Evolutionary conservation across 2,888 invertebrate species (phyloP).

Genomic region (Bombylius discolor): DNA sequence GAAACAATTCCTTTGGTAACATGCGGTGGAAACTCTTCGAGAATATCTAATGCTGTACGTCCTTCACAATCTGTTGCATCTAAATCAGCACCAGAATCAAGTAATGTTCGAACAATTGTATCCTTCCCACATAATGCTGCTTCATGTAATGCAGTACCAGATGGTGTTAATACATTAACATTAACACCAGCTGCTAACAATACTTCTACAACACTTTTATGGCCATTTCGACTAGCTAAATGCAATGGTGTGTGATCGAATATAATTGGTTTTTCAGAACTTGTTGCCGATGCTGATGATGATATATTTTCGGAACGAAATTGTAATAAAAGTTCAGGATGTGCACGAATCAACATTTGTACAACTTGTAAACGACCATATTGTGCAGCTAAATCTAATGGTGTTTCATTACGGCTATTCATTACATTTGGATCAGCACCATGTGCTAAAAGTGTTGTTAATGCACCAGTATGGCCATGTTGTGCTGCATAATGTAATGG

Average conservation of each 20-base stretch:
- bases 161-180: slow-evolving; percentile 72
- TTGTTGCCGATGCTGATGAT: background rate
- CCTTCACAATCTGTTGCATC: slow-evolving; percentile 64
- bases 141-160: slow-evolving; percentile 86
- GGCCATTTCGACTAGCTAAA: slow-evolving; percentile 84
- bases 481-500: slow-evolving; percentile 88
- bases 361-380: slow-evolving; percentile 77
- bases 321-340: slow-evolving; percentile 69
- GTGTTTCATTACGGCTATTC: slow-evolving; percentile 79
- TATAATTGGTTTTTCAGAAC: background rate
- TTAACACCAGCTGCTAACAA: slow-evolving; percentile 74
- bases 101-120: slow-evolving; percentile 67
- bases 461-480: slow-evolving; percentile 79
- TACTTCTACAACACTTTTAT: slow-evolving; percentile 70
- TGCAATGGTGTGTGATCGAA: slow-evolving; percentile 69
- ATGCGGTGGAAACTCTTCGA: slow-evolving; percentile 78
- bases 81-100: slow-evolving; percentile 71
- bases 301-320: slow-evolving; percentile 37
- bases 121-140: slow-evolving; percentile 85
- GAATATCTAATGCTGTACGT: slow-evolving; percentile 73
- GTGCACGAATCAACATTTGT: slow-evolving; percentile 67
- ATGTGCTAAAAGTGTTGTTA: slow-evolving; percentile 66
- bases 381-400: slow-evolving; percentile 88
- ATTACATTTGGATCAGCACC: slow-evolving; percentile 80
- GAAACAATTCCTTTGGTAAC: slow-evolving; percentile 76